phyloP scores from a whole-genome alignment of 1,140 invertebrate species.

The Drosophila suzukii region DNA sequence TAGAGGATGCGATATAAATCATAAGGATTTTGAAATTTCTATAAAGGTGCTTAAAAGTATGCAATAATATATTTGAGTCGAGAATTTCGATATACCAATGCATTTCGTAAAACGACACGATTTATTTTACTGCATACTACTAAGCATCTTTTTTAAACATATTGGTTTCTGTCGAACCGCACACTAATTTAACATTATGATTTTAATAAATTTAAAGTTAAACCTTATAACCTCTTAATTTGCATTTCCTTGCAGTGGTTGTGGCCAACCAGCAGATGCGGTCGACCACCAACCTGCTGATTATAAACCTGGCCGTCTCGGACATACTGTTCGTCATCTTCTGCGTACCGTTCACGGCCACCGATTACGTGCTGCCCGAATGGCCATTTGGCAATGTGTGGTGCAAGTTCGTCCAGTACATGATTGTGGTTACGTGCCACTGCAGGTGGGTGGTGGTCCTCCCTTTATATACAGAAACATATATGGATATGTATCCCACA shows the following conservation, averaged over 20 bases:
- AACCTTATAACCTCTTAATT: too few species aligned
- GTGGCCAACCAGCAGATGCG: slow-evolving; percentile 95
- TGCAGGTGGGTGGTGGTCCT: slow-evolving; percentile 89
- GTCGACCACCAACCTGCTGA: slow-evolving; percentile 96
- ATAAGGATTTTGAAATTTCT: too few species aligned
- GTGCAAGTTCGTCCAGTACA: slow-evolving; percentile 95
- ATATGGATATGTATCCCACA: slow-evolving; percentile 84
- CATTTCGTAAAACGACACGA: too few species aligned
- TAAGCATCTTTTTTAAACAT: too few species aligned
- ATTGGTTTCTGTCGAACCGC: too few species aligned
- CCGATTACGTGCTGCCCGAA: slow-evolving; percentile 93
- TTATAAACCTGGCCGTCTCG: slow-evolving; percentile 94
- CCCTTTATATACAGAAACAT: slow-evolving; percentile 58
- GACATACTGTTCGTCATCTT: slow-evolving; percentile 97
- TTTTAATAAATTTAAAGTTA: too few species aligned
- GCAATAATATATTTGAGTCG: too few species aligned
- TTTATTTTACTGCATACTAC: too few species aligned
- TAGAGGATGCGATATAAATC: too few species aligned
- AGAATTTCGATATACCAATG: too few species aligned
- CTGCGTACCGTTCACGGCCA: slow-evolving; percentile 89
- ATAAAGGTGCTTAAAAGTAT: too few species aligned
- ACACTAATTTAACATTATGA: not conserved
- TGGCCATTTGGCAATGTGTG: slow-evolving; percentile 97
- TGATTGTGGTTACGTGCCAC: slow-evolving; percentile 93
- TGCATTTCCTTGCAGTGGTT: slow-evolving; percentile 90